Conservation (phyloP, 92 coral and sea anemone genomes). For the Scolanthus callimorphus region DNA sequence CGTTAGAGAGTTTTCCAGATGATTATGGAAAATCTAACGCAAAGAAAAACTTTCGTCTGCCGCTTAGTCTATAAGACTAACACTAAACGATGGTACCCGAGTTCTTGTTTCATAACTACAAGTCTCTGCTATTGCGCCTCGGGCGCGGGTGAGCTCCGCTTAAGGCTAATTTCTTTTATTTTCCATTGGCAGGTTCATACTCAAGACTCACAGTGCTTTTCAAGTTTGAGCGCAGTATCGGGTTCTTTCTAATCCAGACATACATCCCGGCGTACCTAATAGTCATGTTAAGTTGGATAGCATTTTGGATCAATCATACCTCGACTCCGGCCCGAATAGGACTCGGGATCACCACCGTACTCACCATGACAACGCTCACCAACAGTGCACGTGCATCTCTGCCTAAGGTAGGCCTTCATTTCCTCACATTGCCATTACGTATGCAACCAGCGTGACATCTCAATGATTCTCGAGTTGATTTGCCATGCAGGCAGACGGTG, state of each 20-base stretch:
- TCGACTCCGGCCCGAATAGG: constrained; percentile 94
- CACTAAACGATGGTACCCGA: not conserved
- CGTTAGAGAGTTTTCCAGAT: no score
- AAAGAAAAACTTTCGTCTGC: not conserved
- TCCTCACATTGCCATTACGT: not conserved
- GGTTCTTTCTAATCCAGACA: constrained; percentile 93
- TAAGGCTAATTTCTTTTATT: no score
- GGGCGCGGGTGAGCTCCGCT: no score
- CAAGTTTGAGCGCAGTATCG: constrained; percentile 93
- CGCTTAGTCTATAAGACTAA: not conserved
- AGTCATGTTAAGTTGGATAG: constrained; percentile 97
- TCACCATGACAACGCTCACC: constrained; percentile 93
- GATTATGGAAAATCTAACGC: no score
- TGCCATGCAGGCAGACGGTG: no score
- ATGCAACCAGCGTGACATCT: no score
- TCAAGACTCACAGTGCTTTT: constrained; percentile 78
- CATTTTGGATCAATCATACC: constrained; percentile 93
- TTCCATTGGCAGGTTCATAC: constrained; percentile 51
- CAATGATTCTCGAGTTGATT: no score
- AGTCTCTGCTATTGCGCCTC: no score
- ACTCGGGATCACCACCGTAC: constrained; percentile 93
- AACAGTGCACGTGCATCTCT: constrained; percentile 95
- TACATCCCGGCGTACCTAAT: constrained; percentile 93
- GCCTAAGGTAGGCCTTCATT: constrained; percentile 46
- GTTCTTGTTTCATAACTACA: no score